Conservation (phyloP, 2,888 invertebrate species). For the Plebejus anna region DNA sequence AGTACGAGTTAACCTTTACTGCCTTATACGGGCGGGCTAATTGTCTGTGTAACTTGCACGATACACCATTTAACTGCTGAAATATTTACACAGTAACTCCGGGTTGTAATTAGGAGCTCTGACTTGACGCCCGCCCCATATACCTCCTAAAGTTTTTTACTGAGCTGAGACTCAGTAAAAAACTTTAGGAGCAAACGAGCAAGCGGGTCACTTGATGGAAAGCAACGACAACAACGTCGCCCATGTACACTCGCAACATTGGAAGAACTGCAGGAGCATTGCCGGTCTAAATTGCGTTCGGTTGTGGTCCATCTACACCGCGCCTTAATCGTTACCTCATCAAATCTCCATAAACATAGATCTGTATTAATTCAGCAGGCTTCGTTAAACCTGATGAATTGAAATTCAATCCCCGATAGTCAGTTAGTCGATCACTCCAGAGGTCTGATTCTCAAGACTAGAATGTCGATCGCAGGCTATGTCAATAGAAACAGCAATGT, state of each 20-base stretch:
- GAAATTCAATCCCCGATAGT: slow-evolving; percentile 41
- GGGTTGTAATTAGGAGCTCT: not conserved
- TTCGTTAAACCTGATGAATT: slow-evolving; percentile 38
- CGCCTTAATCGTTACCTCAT: slow-evolving; percentile 22
- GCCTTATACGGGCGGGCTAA: not conserved
- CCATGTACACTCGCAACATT: too few species aligned
- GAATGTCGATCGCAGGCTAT: too few species aligned
- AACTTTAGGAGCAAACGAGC: not conserved
- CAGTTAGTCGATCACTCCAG: slow-evolving; percentile 46
- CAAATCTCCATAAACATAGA: slow-evolving; percentile 27
- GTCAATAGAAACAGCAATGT: too few species aligned
- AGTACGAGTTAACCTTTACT: not conserved
- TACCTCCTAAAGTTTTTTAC: too few species aligned
- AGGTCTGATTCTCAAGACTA: too few species aligned
- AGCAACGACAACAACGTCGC: too few species aligned
- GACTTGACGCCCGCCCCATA: not conserved
- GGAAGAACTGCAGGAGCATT: too few species aligned
- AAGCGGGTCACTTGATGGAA: too few species aligned
- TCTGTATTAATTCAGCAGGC: slow-evolving; percentile 21
- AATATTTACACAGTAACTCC: not conserved
- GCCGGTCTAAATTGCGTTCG: not conserved
- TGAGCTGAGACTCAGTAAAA: not conserved
- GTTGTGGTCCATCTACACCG: not conserved
- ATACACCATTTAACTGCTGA: slow-evolving; percentile 9
- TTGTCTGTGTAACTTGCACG: slow-evolving; percentile 1